Conservation (phyloP, 2,888 invertebrate species). For the Synanthedon formicaeformis region DNA sequence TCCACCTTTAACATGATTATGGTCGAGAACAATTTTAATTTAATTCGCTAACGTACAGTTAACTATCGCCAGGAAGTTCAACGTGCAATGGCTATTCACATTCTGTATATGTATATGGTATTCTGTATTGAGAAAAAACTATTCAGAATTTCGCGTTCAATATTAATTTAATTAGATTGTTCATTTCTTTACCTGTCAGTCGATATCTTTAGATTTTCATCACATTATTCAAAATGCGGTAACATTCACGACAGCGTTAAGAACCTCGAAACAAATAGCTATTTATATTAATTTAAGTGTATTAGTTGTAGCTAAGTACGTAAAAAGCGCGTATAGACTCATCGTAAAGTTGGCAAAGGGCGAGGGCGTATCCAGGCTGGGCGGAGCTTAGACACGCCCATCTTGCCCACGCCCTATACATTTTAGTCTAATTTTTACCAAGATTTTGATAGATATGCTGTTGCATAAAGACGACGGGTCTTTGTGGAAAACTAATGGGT, state of each 20-base stretch:
- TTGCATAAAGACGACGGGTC: neutral
- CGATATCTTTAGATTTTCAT: too few species aligned
- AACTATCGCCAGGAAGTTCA: too few species aligned
- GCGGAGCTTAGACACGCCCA: slow-evolving; percentile 63
- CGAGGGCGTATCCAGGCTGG: slow-evolving; percentile 59
- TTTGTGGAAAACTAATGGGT: too few species aligned
- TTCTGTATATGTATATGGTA: neutral
- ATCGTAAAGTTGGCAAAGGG: slow-evolving; percentile 59
- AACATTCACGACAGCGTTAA: neutral
- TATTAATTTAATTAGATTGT: too few species aligned
- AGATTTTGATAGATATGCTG: slow-evolving; percentile 20
- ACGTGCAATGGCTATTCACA: neutral
- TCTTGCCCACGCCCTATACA: slow-evolving; percentile 54
- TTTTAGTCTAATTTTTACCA: slow-evolving; percentile 41
- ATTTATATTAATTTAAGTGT: neutral
- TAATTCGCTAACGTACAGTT: too few species aligned
- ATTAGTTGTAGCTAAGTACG: neutral
- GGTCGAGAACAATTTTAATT: too few species aligned
- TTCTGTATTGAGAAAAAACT: neutral
- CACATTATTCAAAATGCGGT: too few species aligned
- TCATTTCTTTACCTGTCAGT: too few species aligned
- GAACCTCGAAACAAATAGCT: neutral
- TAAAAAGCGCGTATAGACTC: slow-evolving; percentile 40
- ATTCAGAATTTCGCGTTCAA: too few species aligned
- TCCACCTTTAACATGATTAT: too few species aligned